phyloP scores from a whole-genome alignment of 2,888 invertebrate species.

The Pterobdella sp. region DNA sequence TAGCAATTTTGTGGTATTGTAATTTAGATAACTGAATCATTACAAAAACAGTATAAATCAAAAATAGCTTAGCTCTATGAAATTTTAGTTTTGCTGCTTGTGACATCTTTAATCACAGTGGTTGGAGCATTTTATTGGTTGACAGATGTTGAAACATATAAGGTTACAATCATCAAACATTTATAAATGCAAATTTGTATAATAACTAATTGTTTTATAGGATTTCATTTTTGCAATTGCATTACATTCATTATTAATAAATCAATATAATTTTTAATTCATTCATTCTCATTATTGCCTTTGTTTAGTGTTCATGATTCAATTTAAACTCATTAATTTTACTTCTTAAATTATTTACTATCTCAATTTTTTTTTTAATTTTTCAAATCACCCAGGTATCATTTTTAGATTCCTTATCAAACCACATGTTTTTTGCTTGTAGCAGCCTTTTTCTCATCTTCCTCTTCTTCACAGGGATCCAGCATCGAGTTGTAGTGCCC shows the following conservation, averaged over 20 bases:
- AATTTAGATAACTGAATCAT: too few species aligned
- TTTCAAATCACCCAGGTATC: constrained; percentile 57
- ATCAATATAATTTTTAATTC: too few species aligned
- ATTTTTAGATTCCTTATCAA: constrained; percentile 78
- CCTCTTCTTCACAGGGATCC: constrained; percentile 82
- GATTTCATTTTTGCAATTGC: too few species aligned
- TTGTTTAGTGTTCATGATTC: too few species aligned
- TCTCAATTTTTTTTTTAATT: background rate
- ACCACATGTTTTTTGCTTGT: constrained; percentile 87
- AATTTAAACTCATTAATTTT: too few species aligned
- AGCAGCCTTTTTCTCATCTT: constrained; percentile 64
- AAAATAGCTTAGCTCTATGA: background rate
- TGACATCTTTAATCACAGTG: constrained; percentile 80
- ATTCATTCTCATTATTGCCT: too few species aligned
- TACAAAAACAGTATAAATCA: background rate
- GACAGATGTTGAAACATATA: constrained; percentile 83
- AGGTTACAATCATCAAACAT: too few species aligned
- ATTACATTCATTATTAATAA: too few species aligned
- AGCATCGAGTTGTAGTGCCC: constrained; percentile 89
- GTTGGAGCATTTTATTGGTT: constrained; percentile 94
- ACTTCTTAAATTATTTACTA: too few species aligned
- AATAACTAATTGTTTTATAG: too few species aligned
- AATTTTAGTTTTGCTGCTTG: constrained; percentile 68
- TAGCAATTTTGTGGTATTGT: too few species aligned
- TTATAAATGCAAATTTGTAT: too few species aligned